These are phyloP conservation scores for Gallirallus australis DNA, from an alignment of 2,797 vertebrate species.

Conservation along the genomic window DNA sequence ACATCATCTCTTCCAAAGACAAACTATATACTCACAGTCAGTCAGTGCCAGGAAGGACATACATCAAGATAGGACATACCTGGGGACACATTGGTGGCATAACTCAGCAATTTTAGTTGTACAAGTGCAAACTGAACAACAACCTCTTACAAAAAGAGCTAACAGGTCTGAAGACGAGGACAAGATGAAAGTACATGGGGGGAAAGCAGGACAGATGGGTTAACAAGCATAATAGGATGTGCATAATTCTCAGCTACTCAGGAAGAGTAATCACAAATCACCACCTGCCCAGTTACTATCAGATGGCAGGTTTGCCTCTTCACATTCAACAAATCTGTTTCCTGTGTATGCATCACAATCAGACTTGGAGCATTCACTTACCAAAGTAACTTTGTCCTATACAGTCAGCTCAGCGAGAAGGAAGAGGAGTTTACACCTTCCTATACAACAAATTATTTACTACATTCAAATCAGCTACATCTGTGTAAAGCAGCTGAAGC, in stretches of 20 bases:
- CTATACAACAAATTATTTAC: not conserved
- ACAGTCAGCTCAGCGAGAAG: not conserved
- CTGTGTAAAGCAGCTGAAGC: not conserved
- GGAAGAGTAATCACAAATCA: slow-evolving; percentile 45
- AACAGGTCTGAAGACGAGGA: not conserved
- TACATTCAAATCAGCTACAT: not conserved
- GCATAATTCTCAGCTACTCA: slow-evolving; percentile 62
- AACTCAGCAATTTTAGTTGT: not conserved
- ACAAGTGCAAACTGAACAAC: not conserved
- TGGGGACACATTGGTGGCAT: not conserved
- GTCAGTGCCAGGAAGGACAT: not conserved
- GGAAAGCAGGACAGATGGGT: slow-evolving; percentile 56
- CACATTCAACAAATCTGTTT: slow-evolving; percentile 54
- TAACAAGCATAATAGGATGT: slow-evolving; percentile 60
- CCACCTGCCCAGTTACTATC: slow-evolving; percentile 52
- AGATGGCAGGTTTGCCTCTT: slow-evolving; percentile 53
- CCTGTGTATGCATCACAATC: not conserved
- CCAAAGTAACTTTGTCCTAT: not conserved
- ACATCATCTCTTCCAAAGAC: not conserved
- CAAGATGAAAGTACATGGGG: not conserved
- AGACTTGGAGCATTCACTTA: not conserved
- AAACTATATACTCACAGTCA: not conserved
- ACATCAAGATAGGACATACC: not conserved
- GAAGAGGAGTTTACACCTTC: not conserved
- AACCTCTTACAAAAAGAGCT: not conserved